Evolutionary conservation across 2,888 invertebrate genomes (phyloP).

Genomic region (Spialia ferax): DNA sequence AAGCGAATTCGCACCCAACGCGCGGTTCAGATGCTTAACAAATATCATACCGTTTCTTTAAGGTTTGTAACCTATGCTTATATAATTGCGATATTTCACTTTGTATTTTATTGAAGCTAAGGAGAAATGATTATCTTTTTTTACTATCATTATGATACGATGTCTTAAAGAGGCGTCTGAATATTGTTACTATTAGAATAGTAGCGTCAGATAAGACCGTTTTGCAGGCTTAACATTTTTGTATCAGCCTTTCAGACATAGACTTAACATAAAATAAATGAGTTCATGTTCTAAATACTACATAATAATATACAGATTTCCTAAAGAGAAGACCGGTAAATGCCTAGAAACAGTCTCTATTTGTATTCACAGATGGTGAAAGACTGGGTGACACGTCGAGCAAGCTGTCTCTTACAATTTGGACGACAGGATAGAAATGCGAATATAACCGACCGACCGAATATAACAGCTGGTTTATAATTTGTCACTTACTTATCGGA

Average conservation of each 20-base stretch:
- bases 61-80: not conserved
- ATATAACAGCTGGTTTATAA: not conserved
- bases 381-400: slow-evolving; percentile 53
- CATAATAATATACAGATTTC: no score
- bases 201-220: no score
- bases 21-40: not conserved
- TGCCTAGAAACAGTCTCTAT: not conserved
- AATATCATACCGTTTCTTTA: not conserved
- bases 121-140: not conserved
- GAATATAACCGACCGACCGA: slow-evolving; percentile 24
- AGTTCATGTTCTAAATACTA: no score
- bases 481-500: not conserved
- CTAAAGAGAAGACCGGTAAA: no score
- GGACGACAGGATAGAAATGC: slow-evolving; percentile 61
- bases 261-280: no score
- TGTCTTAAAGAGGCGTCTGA: no score
- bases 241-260: no score
- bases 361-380: not conserved
- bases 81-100: not conserved
- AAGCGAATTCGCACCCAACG: slow-evolving; percentile 46
- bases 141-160: no score
- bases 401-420: slow-evolving; percentile 66
- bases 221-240: no score
- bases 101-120: not conserved
- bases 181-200: no score